Evolutionary conservation across 1,140 invertebrate species (phyloP).

Genomic region (Procambarus virginalis): DNA sequence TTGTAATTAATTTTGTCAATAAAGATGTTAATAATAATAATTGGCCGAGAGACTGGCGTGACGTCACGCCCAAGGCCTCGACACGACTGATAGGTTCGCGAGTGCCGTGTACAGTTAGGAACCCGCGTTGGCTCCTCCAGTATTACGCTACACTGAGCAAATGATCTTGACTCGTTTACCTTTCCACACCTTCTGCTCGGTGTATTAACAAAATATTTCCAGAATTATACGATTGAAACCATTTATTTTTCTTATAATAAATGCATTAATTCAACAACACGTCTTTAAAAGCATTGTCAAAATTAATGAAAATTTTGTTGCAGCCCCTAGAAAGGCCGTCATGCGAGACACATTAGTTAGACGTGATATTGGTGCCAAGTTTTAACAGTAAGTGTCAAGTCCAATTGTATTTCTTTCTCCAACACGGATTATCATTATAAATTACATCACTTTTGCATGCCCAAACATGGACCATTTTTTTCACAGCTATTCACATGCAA

Average conservation of each 20-base stretch:
- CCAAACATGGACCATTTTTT: background rate
- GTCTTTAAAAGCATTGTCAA: background rate
- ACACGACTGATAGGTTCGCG: too few species aligned
- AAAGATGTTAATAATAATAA: too few species aligned
- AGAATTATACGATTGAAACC: background rate
- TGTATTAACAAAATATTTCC: too few species aligned
- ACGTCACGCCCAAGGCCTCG: too few species aligned
- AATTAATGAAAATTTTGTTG: constrained; percentile 3
- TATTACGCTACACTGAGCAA: too few species aligned
- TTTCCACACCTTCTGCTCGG: too few species aligned
- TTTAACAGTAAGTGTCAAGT: constrained; percentile 20
- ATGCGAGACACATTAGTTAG: constrained; percentile 25
- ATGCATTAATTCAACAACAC: background rate
- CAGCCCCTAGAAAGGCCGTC: constrained; percentile 32
- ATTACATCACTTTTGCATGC: background rate
- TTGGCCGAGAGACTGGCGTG: too few species aligned
- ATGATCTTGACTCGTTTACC: too few species aligned
- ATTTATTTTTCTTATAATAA: background rate
- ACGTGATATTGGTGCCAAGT: constrained; percentile 36
- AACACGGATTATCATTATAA: background rate
- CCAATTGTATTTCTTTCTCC: background rate
- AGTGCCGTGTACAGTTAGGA: too few species aligned
- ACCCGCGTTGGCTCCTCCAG: too few species aligned
- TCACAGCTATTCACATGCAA: too few species aligned
- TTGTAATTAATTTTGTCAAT: too few species aligned